Evolutionary conservation across 2,113 vertebrate genomes (phyloP).

Genomic region (Gallinago jamesoni): DNA sequence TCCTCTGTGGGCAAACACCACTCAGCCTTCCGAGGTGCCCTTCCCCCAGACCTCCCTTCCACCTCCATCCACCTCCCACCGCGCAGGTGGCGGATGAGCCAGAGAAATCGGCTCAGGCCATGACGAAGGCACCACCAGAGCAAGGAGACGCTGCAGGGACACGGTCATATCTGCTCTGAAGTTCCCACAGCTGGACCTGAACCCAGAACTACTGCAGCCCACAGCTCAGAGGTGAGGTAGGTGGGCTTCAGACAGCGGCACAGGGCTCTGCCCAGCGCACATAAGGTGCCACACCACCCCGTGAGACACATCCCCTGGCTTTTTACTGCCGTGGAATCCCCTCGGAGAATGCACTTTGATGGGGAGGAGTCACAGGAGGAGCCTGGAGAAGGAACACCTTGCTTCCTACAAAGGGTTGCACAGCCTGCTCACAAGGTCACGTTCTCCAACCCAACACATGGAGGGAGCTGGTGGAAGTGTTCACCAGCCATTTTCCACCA

Average conservation of each 20-base stretch:
- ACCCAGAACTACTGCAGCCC: not conserved
- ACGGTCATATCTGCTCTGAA: rapidly evolving
- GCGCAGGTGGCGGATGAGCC: not conserved
- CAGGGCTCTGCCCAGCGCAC: not conserved
- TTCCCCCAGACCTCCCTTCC: no score
- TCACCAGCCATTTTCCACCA: not conserved
- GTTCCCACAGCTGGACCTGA: not conserved
- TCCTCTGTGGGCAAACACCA: not conserved
- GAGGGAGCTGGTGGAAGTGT: not conserved
- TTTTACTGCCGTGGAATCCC: rapidly evolving
- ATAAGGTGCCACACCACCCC: not conserved
- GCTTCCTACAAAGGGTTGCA: no score
- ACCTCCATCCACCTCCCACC: not conserved
- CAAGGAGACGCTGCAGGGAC: not conserved
- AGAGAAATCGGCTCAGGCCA: not conserved
- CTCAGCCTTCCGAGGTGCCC: not conserved
- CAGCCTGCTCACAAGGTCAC: rapidly evolving
- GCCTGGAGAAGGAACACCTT: not conserved
- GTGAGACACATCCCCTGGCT: not conserved
- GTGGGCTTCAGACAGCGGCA: rapidly evolving
- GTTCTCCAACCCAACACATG: not conserved
- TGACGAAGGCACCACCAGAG: not conserved
- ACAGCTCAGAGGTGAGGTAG: not conserved
- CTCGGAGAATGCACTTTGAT: rapidly evolving
- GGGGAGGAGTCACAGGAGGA: not conserved